Evolutionary conservation across 2,113 vertebrate species (phyloP).

Genomic region (Triplophysa dalaica): DNA sequence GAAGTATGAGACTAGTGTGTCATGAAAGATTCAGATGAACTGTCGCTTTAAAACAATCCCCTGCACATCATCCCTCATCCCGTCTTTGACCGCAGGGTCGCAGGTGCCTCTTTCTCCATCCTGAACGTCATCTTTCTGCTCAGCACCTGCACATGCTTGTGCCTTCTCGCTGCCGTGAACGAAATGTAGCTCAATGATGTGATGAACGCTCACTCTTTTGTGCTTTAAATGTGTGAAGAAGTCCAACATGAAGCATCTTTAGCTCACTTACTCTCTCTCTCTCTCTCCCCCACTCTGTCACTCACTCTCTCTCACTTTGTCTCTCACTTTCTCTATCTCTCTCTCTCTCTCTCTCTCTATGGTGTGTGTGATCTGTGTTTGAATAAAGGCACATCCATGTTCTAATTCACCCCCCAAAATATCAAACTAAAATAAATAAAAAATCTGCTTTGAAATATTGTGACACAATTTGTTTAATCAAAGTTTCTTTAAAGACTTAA

Average conservation of each 20-base stretch:
- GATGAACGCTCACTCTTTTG: background rate
- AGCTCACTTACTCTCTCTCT: conserved; percentile 44
- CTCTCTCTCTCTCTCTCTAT: conserved; percentile 33
- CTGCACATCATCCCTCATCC: too few species aligned
- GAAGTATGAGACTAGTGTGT: background rate
- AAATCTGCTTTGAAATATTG: too few species aligned
- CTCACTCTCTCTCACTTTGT: conserved; percentile 20
- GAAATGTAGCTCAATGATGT: background rate
- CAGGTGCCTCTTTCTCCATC: background rate
- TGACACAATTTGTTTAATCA: too few species aligned
- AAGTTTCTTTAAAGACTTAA: too few species aligned
- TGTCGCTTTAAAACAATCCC: too few species aligned
- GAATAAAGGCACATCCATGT: too few species aligned
- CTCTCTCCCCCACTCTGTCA: background rate
- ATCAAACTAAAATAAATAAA: too few species aligned
- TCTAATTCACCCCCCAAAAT: conserved; percentile 3
- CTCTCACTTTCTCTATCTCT: background rate
- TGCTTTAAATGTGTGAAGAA: background rate
- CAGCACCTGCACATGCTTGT: background rate
- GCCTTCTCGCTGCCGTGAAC: background rate
- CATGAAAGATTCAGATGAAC: too few species aligned
- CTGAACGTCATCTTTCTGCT: background rate
- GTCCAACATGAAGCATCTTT: background rate
- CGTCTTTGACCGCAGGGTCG: background rate
- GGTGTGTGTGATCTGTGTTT: background rate